Percentiles rank a stretch among this genome's conserved stretches.
Evolutionary conservation across 2,113 vertebrate genomes (phyloP).

Genomic region (Thamnaconus septentrionalis): DNA sequence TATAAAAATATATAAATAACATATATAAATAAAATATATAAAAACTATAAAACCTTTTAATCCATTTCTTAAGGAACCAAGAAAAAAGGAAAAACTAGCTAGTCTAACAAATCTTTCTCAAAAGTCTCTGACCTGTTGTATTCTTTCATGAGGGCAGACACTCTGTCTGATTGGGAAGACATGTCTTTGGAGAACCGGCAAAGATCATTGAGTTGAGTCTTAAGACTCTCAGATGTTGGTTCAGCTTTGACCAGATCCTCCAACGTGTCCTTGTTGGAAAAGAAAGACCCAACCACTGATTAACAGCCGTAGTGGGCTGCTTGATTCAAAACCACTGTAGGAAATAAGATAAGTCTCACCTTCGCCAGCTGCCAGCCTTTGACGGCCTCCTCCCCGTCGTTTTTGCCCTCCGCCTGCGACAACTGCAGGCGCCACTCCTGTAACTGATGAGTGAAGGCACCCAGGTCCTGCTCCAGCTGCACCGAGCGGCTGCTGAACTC

Average conservation of each 20-base stretch:
- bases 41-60: too few relatives aligned
- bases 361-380: conserved; percentile 87
- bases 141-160: conserved; percentile 91
- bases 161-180: conserved; percentile 84
- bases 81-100: too few relatives aligned
- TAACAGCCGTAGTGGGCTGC: background rate
- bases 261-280: conserved; percentile 79
- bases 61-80: too few relatives aligned
- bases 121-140: conserved; percentile 85
- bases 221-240: conserved; percentile 84
- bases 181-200: conserved; percentile 94
- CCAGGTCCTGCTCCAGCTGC: conserved; percentile 82
- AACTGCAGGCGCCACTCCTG: conserved; percentile 74
- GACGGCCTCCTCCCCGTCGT: conserved; percentile 81
- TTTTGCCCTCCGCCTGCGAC: conserved; percentile 73
- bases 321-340: background rate
- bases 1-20: too few relatives aligned
- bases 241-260: conserved; percentile 86
- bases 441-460: conserved; percentile 75
- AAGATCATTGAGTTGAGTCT: conserved; percentile 91
- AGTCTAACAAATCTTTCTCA: background rate
- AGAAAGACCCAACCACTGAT: background rate
- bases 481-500: conserved; percentile 81
- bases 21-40: too few relatives aligned
- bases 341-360: conserved; percentile 59